Evolutionary conservation across 1,140 invertebrate species (phyloP).

Genomic region (Drosophila nigromelanica): DNA sequence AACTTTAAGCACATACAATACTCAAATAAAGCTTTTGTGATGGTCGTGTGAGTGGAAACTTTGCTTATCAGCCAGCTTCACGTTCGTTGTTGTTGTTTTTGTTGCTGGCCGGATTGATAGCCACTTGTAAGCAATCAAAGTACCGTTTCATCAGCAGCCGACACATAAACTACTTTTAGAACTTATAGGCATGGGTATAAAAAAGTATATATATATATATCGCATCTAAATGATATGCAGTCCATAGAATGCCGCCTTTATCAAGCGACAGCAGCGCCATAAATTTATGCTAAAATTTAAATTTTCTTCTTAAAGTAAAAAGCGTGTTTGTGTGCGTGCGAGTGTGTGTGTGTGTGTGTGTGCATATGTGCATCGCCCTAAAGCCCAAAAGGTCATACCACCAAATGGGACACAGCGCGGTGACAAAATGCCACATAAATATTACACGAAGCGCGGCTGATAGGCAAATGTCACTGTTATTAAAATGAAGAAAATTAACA

Average conservation of each 20-base stretch:
- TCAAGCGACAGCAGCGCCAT: conserved; percentile 49
- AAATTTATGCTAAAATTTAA: conserved; percentile 82
- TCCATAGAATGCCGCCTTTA: conserved; percentile 48
- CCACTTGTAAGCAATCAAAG: conserved; percentile 51
- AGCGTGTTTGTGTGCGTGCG: conserved; percentile 25
- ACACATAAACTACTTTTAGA: conserved; percentile 43
- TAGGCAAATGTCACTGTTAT: conserved; percentile 76
- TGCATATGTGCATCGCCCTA: conserved; percentile 15
- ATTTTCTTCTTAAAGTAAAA: conserved; percentile 65
- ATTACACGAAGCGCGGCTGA: conserved; percentile 67
- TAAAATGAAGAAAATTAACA: conserved; percentile 48
- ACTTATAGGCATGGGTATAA: too few species aligned
- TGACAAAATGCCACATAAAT: conserved; percentile 80
- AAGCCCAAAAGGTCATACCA: conserved; percentile 59
- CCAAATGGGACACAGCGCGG: conserved; percentile 59
- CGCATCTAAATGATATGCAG: conserved; percentile 49
- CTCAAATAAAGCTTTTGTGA: not conserved
- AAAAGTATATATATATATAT: conserved; percentile 24
- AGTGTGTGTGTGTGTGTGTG: not conserved
- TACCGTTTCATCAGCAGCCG: conserved; percentile 50
- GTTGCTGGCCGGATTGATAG: conserved; percentile 21
- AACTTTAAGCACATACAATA: not conserved
- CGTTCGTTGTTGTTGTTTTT: conserved; percentile 28
- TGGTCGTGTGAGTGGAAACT: not conserved
- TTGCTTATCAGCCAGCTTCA: conserved; percentile 33